These are phyloP conservation scores for Asteroscopus sphinx DNA, from an alignment of 2,888 invertebrate species.

Conservation along the genomic window DNA sequence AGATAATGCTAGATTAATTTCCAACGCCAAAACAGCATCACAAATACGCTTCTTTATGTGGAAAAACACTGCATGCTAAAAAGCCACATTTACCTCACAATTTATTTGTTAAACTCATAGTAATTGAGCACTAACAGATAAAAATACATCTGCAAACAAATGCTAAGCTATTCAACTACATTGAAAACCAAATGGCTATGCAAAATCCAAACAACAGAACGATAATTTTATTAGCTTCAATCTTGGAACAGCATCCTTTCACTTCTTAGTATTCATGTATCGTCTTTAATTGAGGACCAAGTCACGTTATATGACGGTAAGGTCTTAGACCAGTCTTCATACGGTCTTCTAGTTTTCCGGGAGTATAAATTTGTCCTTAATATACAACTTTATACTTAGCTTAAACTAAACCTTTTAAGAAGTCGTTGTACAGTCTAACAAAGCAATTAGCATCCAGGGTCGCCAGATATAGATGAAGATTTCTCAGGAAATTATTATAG, in stretches of 20 bases:
- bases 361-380: background rate
- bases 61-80: too few relatives aligned
- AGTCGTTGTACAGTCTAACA: too few relatives aligned
- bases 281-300: conserved; percentile 6
- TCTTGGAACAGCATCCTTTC: conserved; percentile 22
- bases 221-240: conserved; percentile 13
- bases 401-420: too few relatives aligned
- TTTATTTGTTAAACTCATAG: too few relatives aligned
- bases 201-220: conserved; percentile 15
- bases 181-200: conserved; percentile 6
- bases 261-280: conserved; percentile 19
- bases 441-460: too few relatives aligned
- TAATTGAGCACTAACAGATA: background rate
- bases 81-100: too few relatives aligned
- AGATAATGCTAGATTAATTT: too few relatives aligned
- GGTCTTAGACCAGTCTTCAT: conserved; percentile 6
- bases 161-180: conserved; percentile 2
- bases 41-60: too few relatives aligned
- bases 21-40: too few relatives aligned
- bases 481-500: too few relatives aligned
- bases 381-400: too few relatives aligned
- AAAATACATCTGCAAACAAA: background rate
- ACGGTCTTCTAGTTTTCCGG: background rate
- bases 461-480: too few relatives aligned
- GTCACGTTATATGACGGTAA: conserved; percentile 23